Evolutionary conservation across 2,888 invertebrate species (phyloP).

Genomic region (Eupithecia subfuscata): DNA sequence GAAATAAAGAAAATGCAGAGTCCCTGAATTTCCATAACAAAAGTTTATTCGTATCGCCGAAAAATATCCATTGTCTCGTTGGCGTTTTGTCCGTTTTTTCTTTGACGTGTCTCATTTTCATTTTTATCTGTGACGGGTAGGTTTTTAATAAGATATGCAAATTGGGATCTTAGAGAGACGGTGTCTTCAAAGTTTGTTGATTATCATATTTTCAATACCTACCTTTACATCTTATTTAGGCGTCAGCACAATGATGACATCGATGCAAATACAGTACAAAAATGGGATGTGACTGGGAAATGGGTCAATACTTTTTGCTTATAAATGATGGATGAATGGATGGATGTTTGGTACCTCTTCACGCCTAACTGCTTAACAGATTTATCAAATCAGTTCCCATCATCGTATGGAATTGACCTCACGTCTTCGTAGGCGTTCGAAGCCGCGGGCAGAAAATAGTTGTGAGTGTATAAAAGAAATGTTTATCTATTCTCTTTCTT

Average conservation of each 20-base stretch:
- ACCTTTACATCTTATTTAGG: background rate
- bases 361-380: no score
- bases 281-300: background rate
- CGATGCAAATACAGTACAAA: background rate
- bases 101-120: slow-evolving; percentile 80
- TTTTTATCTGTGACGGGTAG: slow-evolving; percentile 78
- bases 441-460: no score
- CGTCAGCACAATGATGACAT: background rate
- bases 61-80: slow-evolving; percentile 81
- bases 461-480: background rate
- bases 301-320: background rate
- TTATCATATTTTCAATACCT: slow-evolving; percentile 52
- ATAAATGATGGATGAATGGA: no score
- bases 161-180: slow-evolving; percentile 61
- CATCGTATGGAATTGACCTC: no score
- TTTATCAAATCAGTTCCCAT: no score
- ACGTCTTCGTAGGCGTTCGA: no score
- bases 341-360: no score
- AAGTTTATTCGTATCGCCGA: slow-evolving; percentile 76
- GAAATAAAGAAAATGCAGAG: slow-evolving; percentile 82
- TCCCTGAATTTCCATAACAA: slow-evolving; percentile 82
- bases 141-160: slow-evolving; percentile 83
- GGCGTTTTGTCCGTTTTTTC: slow-evolving; percentile 72
- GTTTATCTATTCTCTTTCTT: background rate
- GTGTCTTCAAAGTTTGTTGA: slow-evolving; percentile 60